These are phyloP conservation scores for Sycophaga agraensis DNA, from an alignment of 1,140 invertebrate species.

Conservation along the genomic window DNA sequence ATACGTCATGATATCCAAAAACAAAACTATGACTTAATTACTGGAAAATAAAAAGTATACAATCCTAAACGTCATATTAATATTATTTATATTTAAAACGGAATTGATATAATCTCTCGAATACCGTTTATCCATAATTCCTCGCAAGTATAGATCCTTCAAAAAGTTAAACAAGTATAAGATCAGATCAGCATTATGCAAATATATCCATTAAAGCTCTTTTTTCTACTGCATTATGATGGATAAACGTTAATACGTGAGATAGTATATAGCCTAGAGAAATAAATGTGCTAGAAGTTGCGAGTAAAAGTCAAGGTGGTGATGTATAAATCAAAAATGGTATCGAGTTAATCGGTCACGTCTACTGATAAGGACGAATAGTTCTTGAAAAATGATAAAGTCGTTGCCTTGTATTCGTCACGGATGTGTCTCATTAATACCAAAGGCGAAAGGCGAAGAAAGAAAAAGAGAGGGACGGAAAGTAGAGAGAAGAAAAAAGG, in stretches of 20 bases:
- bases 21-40: too few relatives aligned
- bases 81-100: background rate
- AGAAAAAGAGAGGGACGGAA: background rate
- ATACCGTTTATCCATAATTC: background rate
- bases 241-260: background rate
- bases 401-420: background rate
- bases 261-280: background rate
- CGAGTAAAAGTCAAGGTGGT: background rate
- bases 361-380: background rate
- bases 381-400: constrained; percentile 15
- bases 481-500: background rate
- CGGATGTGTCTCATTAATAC: constrained; percentile 9
- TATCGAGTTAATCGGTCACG: constrained; percentile 1
- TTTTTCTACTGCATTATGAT: background rate
- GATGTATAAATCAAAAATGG: background rate
- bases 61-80: too few relatives aligned
- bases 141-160: too few relatives aligned
- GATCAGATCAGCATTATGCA: background rate
- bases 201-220: background rate
- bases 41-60: too few relatives aligned
- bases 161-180: background rate
- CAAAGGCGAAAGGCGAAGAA: background rate
- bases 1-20: too few relatives aligned
- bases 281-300: background rate
- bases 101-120: background rate